A percentile compares a stretch with the other conserved stretches of the same genome.
phyloP scores from a whole-genome alignment of 1,140 invertebrate genomes.

The Teleopsis dalmanni region DNA sequence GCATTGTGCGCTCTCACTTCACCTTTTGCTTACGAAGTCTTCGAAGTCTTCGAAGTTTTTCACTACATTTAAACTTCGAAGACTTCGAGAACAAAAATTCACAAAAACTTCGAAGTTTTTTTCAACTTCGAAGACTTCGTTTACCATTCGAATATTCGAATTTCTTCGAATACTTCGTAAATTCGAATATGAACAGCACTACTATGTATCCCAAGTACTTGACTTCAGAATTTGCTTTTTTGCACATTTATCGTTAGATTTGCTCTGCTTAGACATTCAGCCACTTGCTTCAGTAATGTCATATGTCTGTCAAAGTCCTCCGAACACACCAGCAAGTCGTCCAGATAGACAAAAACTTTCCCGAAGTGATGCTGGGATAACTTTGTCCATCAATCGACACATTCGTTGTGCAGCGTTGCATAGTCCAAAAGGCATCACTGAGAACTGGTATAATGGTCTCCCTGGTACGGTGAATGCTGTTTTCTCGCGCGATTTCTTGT shows the following conservation, averaged over 20 bases:
- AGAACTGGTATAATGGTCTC: constrained; percentile 41
- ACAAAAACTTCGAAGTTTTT: no score
- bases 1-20: no score
- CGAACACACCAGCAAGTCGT: constrained; percentile 37
- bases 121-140: no score
- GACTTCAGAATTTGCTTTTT: constrained; percentile 17
- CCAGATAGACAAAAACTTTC: constrained; percentile 17
- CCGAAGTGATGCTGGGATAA: constrained; percentile 1
- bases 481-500: constrained; percentile 24
- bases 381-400: constrained; percentile 8
- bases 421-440: constrained; percentile 45
- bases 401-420: constrained; percentile 20
- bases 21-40: no score
- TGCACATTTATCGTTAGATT: constrained; percentile 18
- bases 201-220: constrained; percentile 18
- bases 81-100: no score
- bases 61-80: no score
- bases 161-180: no score
- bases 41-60: no score
- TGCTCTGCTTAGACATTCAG: constrained; percentile 13
- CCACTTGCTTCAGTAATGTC: constrained; percentile 16
- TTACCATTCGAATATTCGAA: no score
- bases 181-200: no score
- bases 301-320: constrained; percentile 38
- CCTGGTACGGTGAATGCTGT: constrained; percentile 46